Conservation (phyloP, 2,797 vertebrate genomes). For the Centroberyx gerrardi region DNA sequence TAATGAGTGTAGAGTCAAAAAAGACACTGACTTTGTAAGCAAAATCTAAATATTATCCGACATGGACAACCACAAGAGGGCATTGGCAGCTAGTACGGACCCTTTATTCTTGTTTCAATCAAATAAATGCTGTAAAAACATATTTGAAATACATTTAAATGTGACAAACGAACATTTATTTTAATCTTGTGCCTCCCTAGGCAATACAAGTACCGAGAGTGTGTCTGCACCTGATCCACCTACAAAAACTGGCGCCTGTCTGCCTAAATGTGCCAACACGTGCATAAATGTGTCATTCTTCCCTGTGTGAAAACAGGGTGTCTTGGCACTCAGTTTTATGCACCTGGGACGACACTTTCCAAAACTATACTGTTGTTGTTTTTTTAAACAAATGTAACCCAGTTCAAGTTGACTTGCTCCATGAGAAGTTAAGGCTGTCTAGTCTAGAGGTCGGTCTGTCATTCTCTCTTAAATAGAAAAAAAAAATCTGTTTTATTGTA, state of each 20-base stretch:
- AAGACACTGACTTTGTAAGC: slow-evolving; percentile 8
- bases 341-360: neutral
- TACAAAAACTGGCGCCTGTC: slow-evolving; percentile 10
- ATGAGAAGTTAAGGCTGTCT: slow-evolving; percentile 45
- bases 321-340: neutral
- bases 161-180: neutral
- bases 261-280: neutral
- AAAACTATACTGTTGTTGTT: neutral
- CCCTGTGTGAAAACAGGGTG: neutral
- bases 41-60: too few relatives aligned
- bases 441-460: slow-evolving; percentile 39
- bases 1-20: neutral
- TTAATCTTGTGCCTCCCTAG: slow-evolving; percentile 2
- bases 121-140: neutral
- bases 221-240: slow-evolving; percentile 3
- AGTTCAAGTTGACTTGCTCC: slow-evolving; percentile 19
- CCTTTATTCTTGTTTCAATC: neutral
- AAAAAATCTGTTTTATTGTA: slow-evolving; percentile 57
- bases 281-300: slow-evolving; percentile 5
- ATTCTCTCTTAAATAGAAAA: slow-evolving; percentile 40
- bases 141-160: neutral
- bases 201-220: neutral
- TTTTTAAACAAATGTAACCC: slow-evolving; percentile 24
- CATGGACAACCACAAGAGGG: slow-evolving; percentile 26
- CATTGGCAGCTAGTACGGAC: neutral